phyloP scores from a whole-genome alignment of 2,888 invertebrate species.

The Sclerodermus sp. region DNA sequence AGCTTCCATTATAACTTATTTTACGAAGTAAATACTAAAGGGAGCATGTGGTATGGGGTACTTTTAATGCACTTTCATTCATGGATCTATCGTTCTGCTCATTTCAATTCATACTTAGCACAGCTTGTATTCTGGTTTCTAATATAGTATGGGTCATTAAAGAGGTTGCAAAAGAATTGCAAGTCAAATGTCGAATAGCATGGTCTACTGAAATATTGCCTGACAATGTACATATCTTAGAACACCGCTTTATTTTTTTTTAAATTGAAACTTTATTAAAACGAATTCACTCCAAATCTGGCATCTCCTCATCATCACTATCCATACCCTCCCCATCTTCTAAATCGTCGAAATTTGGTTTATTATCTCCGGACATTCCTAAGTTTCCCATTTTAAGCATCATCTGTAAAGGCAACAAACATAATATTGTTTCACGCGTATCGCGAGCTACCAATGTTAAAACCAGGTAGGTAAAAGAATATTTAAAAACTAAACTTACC shows the following conservation, averaged over 20 bases:
- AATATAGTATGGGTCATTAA: conserved; percentile 26
- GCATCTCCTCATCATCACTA: conserved; percentile 74
- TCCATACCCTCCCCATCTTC: conserved; percentile 66
- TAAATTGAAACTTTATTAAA: conserved; percentile 7
- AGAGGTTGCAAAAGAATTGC: conserved; percentile 35
- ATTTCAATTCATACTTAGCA: conserved; percentile 25
- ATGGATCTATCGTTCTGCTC: conserved; percentile 17
- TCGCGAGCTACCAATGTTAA: too few relatives aligned
- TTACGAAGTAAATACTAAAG: conserved; percentile 44
- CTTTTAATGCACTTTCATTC: conserved; percentile 33
- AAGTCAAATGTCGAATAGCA: conserved; percentile 34
- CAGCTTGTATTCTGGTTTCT: conserved; percentile 24
- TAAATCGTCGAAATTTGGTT: conserved; percentile 76
- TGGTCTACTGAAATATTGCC: conserved; percentile 34
- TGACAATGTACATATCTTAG: conserved; percentile 28
- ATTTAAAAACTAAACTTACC: too few relatives aligned
- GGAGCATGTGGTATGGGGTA: conserved; percentile 15
- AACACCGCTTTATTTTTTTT: conserved; percentile 26
- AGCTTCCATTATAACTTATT: conserved; percentile 50
- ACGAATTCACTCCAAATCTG: conserved; percentile 68
- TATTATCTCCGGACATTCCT: conserved; percentile 62
- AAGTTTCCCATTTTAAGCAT: conserved; percentile 73
- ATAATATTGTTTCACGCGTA: too few relatives aligned
- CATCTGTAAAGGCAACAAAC: conserved; percentile 65
- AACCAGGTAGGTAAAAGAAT: too few relatives aligned